These are phyloP conservation scores for Rhinopomastus cyanomelas DNA, from an alignment of 2,113 vertebrate species.

Conservation along the genomic window DNA sequence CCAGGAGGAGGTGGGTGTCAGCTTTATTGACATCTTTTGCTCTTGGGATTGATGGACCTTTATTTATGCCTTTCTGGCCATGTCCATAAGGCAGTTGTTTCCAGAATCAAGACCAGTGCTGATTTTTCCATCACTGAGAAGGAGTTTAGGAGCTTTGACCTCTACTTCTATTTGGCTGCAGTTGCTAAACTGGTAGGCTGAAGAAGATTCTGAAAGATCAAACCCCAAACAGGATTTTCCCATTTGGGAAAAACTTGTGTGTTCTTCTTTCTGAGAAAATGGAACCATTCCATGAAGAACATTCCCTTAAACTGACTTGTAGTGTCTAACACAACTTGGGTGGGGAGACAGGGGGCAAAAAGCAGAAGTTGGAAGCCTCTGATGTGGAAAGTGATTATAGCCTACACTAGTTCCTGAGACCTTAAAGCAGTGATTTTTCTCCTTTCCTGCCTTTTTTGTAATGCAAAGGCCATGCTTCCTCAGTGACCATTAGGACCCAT, in stretches of 20 bases:
- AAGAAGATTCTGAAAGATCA: constrained; percentile 14
- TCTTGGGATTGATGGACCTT: not conserved
- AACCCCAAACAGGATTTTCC: not conserved
- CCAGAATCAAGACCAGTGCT: not conserved
- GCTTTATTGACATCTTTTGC: not conserved
- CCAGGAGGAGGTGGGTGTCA: not conserved
- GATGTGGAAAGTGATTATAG: not conserved
- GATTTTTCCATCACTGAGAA: not conserved
- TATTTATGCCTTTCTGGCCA: not conserved
- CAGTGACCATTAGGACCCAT: not conserved
- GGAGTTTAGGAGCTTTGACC: constrained; percentile 8
- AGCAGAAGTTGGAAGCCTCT: not conserved
- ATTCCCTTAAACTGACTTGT: not conserved
- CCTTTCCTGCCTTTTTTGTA: not conserved
- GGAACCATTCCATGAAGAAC: not conserved
- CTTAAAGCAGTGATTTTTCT: not conserved
- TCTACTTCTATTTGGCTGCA: not conserved
- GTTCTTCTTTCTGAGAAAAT: not conserved
- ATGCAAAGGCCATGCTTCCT: not conserved
- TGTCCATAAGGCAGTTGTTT: not conserved
- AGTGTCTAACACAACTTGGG: not conserved
- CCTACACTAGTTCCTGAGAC: not conserved
- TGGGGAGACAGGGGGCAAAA: not conserved
- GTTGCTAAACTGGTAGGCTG: not conserved
- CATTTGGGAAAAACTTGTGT: not conserved